Conservation (phyloP, 2,888 invertebrate genomes). For the Scrobipalpa costella region DNA sequence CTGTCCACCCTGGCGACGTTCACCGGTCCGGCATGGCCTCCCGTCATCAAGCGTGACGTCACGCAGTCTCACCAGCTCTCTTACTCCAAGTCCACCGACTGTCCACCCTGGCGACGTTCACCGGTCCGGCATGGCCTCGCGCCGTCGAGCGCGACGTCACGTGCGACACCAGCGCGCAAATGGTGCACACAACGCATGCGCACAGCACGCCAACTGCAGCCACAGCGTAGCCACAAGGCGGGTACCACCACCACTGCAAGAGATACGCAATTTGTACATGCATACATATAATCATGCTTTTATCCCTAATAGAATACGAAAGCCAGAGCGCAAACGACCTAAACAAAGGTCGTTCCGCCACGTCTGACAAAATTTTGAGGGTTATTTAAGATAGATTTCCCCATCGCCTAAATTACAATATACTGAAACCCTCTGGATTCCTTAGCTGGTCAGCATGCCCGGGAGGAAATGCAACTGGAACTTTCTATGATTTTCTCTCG, state of each 20-base stretch:
- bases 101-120: background rate
- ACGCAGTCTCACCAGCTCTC: slow-evolving; percentile 25
- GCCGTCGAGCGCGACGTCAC: slow-evolving; percentile 30
- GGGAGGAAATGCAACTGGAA: too few species aligned
- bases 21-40: background rate
- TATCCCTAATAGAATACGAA: too few species aligned
- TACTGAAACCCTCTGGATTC: too few species aligned
- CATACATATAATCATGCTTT: too few species aligned
- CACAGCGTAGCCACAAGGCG: slow-evolving; percentile 43
- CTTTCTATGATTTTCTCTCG: too few species aligned
- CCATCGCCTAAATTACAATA: too few species aligned
- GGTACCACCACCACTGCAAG: slow-evolving; percentile 47
- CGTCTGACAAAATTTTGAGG: too few species aligned
- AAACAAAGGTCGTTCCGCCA: too few species aligned
- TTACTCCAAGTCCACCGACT: slow-evolving; percentile 26
- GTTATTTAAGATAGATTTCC: too few species aligned
- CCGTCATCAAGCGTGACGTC: slow-evolving; percentile 28
- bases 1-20: slow-evolving; percentile 5
- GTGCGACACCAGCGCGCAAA: slow-evolving; percentile 29
- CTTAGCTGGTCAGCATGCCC: too few species aligned
- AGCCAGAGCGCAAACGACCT: too few species aligned
- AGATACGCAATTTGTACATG: too few species aligned
- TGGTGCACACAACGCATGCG: slow-evolving; percentile 32
- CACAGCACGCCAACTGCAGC: slow-evolving; percentile 37
- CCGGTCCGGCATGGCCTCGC: background rate